Conservation (phyloP, 1,140 invertebrate species). For the Drosophila parvula region DNA sequence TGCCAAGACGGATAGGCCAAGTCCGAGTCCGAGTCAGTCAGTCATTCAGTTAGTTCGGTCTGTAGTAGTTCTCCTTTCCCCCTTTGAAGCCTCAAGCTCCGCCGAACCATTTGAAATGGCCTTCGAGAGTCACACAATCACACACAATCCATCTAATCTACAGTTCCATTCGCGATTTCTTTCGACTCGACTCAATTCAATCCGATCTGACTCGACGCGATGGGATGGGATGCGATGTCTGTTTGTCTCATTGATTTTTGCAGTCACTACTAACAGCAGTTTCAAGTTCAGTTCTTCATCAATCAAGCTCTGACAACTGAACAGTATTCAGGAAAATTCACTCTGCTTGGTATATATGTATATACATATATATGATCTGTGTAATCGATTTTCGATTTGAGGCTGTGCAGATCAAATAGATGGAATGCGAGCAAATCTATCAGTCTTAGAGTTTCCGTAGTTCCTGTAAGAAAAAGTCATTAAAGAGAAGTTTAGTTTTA, state of each 20-base stretch:
- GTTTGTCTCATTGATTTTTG: constrained; percentile 70
- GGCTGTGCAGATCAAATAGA: constrained; percentile 34
- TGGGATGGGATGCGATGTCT: constrained; percentile 42
- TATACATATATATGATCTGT: constrained; percentile 23
- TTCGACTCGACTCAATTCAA: constrained; percentile 23
- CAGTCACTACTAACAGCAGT: constrained; percentile 50
- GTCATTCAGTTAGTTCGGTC: constrained; percentile 19
- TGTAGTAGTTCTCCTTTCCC: not conserved
- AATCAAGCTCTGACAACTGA: constrained; percentile 72
- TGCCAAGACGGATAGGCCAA: constrained; percentile 49
- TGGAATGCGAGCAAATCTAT: constrained; percentile 6
- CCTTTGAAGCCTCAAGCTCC: not conserved
- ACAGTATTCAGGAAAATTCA: constrained; percentile 38
- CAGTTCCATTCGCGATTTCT: constrained; percentile 61
- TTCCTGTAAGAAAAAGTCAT: not conserved
- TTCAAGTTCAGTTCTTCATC: constrained; percentile 80
- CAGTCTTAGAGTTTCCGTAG: not conserved
- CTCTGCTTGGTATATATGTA: not conserved
- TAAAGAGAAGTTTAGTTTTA: not conserved
- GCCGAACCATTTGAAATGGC: constrained; percentile 55
- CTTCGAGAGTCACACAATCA: constrained; percentile 50
- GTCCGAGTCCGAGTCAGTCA: constrained; percentile 58
- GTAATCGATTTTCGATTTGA: constrained; percentile 56
- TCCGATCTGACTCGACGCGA: constrained; percentile 22
- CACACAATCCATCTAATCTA: constrained; percentile 65